Conservation (phyloP, 1,140 invertebrate genomes). For the Drosophila equinoxialis region DNA sequence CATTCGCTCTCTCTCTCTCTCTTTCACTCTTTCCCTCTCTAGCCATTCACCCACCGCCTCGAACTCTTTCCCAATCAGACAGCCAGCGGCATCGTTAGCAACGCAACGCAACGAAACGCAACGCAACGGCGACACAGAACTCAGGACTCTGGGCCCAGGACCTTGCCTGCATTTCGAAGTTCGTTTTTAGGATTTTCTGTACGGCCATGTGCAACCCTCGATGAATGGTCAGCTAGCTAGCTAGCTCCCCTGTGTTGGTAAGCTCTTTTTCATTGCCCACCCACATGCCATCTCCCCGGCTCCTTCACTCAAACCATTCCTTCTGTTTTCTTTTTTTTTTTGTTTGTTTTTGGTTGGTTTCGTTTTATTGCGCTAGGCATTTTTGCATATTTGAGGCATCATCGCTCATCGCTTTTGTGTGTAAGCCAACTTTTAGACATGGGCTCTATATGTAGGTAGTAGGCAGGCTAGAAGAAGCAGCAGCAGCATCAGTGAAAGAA, state of each 20-base stretch:
- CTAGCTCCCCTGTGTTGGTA: constrained; percentile 37
- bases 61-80: constrained; percentile 54
- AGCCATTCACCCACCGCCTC: constrained; percentile 28
- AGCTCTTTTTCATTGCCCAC: constrained; percentile 76
- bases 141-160: constrained; percentile 16
- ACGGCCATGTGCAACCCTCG: constrained; percentile 37
- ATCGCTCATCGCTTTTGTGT: constrained; percentile 81
- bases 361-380: constrained; percentile 79
- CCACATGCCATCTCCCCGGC: background rate
- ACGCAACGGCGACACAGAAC: constrained; percentile 21
- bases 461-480: background rate
- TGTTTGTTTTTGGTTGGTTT: constrained; percentile 32
- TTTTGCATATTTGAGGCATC: constrained; percentile 82
- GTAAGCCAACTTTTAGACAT: constrained; percentile 76
- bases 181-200: constrained; percentile 50
- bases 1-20: background rate
- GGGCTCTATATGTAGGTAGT: constrained; percentile 27
- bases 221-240: constrained; percentile 38
- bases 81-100: constrained; percentile 73
- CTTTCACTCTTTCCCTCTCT: background rate
- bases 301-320: background rate
- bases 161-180: constrained; percentile 71
- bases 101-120: constrained; percentile 53
- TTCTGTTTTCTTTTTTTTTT: no score
- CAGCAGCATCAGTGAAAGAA: constrained; percentile 38